A percentile compares a stretch with the other conserved stretches of the same genome.
These are phyloP conservation scores for Epinotia ramella DNA, from an alignment of 2,888 invertebrate species.

Conservation along the genomic window DNA sequence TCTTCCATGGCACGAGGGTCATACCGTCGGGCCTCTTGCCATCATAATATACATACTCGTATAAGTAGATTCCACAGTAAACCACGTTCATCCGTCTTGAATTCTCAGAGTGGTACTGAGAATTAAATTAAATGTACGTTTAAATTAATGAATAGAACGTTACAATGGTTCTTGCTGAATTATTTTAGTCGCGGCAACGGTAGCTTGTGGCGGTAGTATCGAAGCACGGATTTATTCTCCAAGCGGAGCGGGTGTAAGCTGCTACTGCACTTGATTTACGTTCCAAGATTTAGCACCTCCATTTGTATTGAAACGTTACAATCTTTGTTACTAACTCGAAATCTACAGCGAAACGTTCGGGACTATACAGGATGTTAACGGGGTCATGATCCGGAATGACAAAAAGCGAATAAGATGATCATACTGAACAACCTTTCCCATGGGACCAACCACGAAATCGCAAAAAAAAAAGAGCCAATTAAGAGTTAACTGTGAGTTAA, in stretches of 20 bases:
- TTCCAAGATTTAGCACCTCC: constrained; percentile 73
- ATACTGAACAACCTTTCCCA: too few species aligned
- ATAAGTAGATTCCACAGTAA: not conserved
- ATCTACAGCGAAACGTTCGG: constrained; percentile 61
- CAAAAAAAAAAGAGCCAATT: too few species aligned
- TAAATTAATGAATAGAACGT: constrained; percentile 13
- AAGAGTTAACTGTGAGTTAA: too few species aligned
- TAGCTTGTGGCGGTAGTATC: constrained; percentile 21
- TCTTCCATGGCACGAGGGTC: too few species aligned
- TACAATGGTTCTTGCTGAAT: constrained; percentile 17
- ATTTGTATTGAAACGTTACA: constrained; percentile 75
- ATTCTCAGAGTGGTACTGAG: not conserved
- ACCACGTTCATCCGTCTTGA: not conserved
- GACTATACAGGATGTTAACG: too few species aligned
- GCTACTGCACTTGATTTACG: constrained; percentile 68
- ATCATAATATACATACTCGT: too few species aligned
- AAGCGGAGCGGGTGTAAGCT: constrained; percentile 59
- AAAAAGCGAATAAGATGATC: too few species aligned
- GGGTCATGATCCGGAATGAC: too few species aligned
- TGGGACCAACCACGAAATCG: too few species aligned
- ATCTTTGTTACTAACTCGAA: constrained; percentile 72
- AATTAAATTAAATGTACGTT: not conserved
- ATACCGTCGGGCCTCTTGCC: too few species aligned
- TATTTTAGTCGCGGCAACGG: constrained; percentile 20
- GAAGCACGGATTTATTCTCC: constrained; percentile 64